Evolutionary conservation across 1,140 invertebrate species (phyloP), one percentile per base, ranked within the genome.

Genomic region (Cotesia vestalis): DNA sequence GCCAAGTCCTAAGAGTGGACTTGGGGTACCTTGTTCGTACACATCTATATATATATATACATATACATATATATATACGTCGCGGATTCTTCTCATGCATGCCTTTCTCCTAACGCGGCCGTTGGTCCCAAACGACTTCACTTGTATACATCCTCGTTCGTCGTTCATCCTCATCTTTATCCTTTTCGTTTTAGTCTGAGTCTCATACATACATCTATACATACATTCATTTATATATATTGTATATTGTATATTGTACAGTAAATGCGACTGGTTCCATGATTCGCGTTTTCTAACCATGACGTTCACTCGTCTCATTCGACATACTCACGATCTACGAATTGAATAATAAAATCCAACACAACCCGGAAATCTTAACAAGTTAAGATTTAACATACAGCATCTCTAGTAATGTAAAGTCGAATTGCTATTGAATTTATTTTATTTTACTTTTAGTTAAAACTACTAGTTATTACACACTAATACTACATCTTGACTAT

Each of bases 1-100:
- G 73, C 75, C 73, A 76, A 40, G 34, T 38, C 57, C 17, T 36
- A 63, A 35, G 63, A 57, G 53, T 66, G 53, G 57, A 62, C 60
- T 38, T 35, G 59, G 27, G 53, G 59, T 71, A 36, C 62, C 40
- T 73, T 60, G 57, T 46, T 66, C n/a, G 62, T 27, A 27, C 27
- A 27, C 27, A 27, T 27, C 27, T 27, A 27, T 27, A 27, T 27
- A 27, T 27, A 27, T 27, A 27, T 27, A 27, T 27, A 27, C 0
- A 27, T 3, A n/a, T 12, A 51, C 36, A 64, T 60, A 38, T 17
- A 66, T 11, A 51, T 57, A 17, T 66, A 6, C 34, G 52, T 72
- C 4, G 53, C 5, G 53, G 20, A 20, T 17, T 14, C 53, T 35
- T 62, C 60, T 62, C 36, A 40, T 62, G 60, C 60, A 62, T 62